Conservation (phyloP, 2,888 invertebrate species). For the Chrysolina americana region DNA sequence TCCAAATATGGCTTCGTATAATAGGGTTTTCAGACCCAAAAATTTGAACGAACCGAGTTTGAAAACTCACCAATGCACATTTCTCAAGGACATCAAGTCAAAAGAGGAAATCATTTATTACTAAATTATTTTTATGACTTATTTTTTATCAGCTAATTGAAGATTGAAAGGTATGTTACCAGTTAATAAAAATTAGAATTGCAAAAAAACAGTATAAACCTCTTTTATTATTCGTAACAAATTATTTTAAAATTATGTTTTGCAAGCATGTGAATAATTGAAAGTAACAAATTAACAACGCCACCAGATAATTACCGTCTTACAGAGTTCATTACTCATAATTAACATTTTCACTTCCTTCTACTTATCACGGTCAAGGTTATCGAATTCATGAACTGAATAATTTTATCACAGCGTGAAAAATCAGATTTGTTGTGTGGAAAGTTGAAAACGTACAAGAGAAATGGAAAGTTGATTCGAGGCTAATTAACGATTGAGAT, state of each 20-base stretch:
- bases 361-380: constrained; percentile 3
- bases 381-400: too few species aligned
- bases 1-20: too few species aligned
- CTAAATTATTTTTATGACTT: too few species aligned
- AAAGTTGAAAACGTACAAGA: background rate
- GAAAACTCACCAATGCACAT: too few species aligned
- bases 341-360: background rate
- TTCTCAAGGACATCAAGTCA: too few species aligned
- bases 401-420: background rate
- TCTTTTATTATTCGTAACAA: background rate
- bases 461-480: background rate
- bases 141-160: too few species aligned
- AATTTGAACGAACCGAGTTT: too few species aligned
- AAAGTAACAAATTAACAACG: background rate
- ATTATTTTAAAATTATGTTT: background rate
- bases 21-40: too few species aligned
- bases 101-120: too few species aligned
- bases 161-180: too few species aligned
- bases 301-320: background rate
- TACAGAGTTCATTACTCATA: background rate
- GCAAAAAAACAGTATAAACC: constrained; percentile 1
- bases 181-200: background rate
- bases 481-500: background rate
- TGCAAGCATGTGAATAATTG: background rate
- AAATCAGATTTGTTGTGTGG: background rate